Evolutionary conservation across 2,797 vertebrate genomes (phyloP).

Genomic region (Oryzias dopingdopingensis): DNA sequence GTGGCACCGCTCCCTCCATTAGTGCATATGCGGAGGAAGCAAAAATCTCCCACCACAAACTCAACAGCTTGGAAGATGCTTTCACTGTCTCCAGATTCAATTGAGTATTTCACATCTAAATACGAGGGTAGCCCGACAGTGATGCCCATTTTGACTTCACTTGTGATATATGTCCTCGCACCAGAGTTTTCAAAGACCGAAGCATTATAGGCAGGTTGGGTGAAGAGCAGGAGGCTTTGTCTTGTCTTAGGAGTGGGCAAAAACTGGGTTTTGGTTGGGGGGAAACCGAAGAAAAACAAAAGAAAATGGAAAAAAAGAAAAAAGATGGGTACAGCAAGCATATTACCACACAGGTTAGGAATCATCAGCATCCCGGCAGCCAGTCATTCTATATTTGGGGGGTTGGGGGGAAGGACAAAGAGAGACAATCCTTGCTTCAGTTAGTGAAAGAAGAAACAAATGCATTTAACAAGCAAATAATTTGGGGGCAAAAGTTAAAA

Average conservation of each 20-base stretch:
- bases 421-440: constrained; percentile 50
- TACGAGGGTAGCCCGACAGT: constrained; percentile 73
- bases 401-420: constrained; percentile 51
- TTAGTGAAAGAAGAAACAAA: constrained; percentile 17
- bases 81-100: constrained; percentile 87
- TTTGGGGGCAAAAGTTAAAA: constrained; percentile 33
- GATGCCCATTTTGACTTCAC: constrained; percentile 90
- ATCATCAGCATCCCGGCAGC: constrained; percentile 88
- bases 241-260: constrained; percentile 47
- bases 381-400: constrained; percentile 77
- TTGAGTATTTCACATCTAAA: constrained; percentile 87
- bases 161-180: constrained; percentile 86
- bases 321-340: constrained; percentile 74
- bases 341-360: constrained; percentile 80
- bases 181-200: constrained; percentile 94
- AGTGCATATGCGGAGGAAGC: constrained; percentile 92
- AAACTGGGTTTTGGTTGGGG: constrained; percentile 54
- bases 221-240: constrained; percentile 82
- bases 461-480: constrained; percentile 22
- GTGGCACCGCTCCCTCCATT: constrained; percentile 88
- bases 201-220: constrained; percentile 85
- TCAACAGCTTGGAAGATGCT: constrained; percentile 93
- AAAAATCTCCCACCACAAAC: constrained; percentile 90
- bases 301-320: constrained; percentile 71
- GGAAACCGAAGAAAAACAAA: constrained; percentile 64